A percentile compares a stretch with the other conserved stretches of the same genome.
Evolutionary conservation across 1,140 invertebrate species (phyloP).

Genomic region (Drosophila takahashii): DNA sequence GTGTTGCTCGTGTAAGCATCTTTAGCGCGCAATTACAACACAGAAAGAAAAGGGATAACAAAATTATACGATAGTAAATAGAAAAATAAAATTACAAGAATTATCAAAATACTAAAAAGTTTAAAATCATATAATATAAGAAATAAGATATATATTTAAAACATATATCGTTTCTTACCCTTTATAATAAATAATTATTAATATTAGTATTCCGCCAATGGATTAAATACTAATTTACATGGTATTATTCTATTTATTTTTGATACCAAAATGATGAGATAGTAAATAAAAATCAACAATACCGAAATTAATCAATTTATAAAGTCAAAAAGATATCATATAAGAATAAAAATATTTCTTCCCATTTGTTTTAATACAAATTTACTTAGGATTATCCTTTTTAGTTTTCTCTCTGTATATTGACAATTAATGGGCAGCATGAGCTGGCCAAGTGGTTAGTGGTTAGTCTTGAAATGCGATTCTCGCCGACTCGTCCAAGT

Average conservation of each 20-base stretch:
- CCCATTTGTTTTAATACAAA: no score
- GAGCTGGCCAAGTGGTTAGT: constrained; percentile 62
- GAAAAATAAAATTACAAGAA: background rate
- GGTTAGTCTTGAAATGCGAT: constrained; percentile 68
- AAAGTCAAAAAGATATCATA: no score
- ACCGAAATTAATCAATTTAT: no score
- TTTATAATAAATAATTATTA: no score
- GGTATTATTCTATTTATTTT: no score
- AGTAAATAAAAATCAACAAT: no score
- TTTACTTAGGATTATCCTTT: background rate
- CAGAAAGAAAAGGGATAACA: background rate
- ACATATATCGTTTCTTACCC: no score
- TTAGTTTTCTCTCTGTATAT: constrained; percentile 7
- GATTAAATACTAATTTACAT: no score
- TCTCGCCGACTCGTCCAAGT: constrained; percentile 46
- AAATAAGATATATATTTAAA: background rate
- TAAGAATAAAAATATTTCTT: background rate
- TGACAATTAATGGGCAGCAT: constrained; percentile 67
- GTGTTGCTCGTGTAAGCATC: constrained; percentile 43
- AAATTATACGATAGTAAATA: background rate
- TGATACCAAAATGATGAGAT: no score
- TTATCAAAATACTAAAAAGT: background rate
- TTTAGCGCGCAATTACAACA: constrained; percentile 47
- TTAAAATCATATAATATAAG: background rate
- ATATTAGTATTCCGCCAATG: no score